Evolutionary conservation across 2,113 vertebrate genomes (phyloP).

Genomic region (Cepphus grylle): DNA sequence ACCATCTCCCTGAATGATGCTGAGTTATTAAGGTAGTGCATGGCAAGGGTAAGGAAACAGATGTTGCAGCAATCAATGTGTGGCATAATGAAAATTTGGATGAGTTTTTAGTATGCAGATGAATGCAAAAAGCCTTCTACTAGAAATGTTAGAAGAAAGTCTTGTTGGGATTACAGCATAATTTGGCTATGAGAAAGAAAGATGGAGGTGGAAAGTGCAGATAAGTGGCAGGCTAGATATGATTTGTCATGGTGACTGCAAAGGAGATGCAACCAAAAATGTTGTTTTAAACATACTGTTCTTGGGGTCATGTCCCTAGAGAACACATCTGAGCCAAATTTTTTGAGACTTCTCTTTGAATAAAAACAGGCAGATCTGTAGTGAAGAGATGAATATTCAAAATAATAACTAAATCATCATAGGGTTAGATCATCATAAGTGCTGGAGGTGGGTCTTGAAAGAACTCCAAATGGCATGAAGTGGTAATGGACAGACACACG

Average conservation of each 20-base stretch:
- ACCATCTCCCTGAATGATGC: not conserved
- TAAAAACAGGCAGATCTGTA: not conserved
- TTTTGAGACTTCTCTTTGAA: not conserved
- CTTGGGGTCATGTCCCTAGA: not conserved
- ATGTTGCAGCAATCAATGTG: not conserved
- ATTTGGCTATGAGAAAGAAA: constrained; percentile 23
- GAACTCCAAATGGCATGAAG: not conserved
- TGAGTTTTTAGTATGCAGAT: constrained; percentile 15
- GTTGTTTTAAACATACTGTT: not conserved
- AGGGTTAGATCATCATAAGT: not conserved
- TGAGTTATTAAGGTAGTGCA: constrained; percentile 10
- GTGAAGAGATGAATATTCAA: not conserved
- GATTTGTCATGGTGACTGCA: not conserved
- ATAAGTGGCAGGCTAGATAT: not conserved
- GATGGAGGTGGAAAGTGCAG: constrained; percentile 2
- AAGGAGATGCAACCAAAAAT: not conserved
- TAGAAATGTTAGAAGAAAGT: not conserved
- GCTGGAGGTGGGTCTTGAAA: not conserved
- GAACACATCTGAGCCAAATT: not conserved
- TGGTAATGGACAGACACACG: not conserved
- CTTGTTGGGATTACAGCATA: not conserved
- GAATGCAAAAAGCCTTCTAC: constrained; percentile 8
- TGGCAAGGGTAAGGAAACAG: constrained; percentile 18
- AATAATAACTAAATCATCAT: not conserved
- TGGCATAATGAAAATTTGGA: not conserved